phyloP scores from a whole-genome alignment of 2,113 vertebrate genomes.

The Ammodytes dubius region DNA sequence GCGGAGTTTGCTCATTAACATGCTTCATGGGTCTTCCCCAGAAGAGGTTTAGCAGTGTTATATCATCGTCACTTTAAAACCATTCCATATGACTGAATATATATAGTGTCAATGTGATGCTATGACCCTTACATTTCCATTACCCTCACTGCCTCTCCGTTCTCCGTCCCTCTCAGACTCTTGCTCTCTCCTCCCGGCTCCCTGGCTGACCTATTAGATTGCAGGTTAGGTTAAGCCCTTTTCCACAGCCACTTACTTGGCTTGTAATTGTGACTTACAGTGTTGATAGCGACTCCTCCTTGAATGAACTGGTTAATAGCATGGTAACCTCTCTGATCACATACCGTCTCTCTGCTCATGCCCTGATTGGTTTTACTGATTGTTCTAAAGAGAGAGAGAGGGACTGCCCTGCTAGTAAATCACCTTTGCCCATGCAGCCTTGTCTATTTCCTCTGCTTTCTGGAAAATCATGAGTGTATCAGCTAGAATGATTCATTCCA shows the following conservation, averaged over 20 bases:
- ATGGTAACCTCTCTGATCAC: slow-evolving; percentile 66
- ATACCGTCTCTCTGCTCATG: slow-evolving; percentile 53
- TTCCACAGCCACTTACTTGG: slow-evolving; percentile 57
- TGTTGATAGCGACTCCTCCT: slow-evolving; percentile 54
- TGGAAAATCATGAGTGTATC: slow-evolving; percentile 26
- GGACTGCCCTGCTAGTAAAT: slow-evolving; percentile 51
- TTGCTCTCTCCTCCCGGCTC: slow-evolving; percentile 23
- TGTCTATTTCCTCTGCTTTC: slow-evolving; percentile 28
- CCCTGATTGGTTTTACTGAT: slow-evolving; percentile 71
- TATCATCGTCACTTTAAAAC: not conserved
- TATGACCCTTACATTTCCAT: slow-evolving; percentile 71
- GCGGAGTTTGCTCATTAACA: slow-evolving; percentile 1
- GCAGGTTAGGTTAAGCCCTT: slow-evolving; percentile 73
- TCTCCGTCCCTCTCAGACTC: slow-evolving; percentile 24
- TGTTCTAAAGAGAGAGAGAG: slow-evolving; percentile 47
- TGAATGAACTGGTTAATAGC: slow-evolving; percentile 62
- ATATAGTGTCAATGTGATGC: slow-evolving; percentile 40
- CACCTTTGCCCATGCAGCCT: slow-evolving; percentile 18
- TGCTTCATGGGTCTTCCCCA: not conserved
- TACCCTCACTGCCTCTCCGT: slow-evolving; percentile 32
- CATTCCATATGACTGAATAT: slow-evolving; percentile 7
- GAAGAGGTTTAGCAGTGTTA: not conserved
- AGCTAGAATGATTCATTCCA: slow-evolving; percentile 31
- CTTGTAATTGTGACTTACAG: slow-evolving; percentile 37
- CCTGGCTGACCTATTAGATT: slow-evolving; percentile 71